Evolutionary conservation across 2,888 invertebrate species (phyloP), one percentile per base, ranked within the genome.

Genomic region (Linnaemya tessellans): DNA sequence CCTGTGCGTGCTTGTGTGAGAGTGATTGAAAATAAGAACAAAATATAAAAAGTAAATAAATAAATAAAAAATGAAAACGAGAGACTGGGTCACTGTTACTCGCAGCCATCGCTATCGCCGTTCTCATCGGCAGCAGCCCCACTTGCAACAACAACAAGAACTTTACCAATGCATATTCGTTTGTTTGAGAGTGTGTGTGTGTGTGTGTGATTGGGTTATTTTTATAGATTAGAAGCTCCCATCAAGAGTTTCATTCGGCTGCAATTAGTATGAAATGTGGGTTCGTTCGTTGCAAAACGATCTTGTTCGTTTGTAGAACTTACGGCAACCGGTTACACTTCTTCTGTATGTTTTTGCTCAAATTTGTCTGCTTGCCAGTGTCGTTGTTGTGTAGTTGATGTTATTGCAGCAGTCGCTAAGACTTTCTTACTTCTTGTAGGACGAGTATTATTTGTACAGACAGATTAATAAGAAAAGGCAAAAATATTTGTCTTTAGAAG

Each of bases 21-120:
- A 79, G 65, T 70, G 58, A 30, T 65, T 75, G 35, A 75, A 78
- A 58, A 60, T 41, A 49, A 85, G 73, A 82, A 79, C 82, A 75
- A 82, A 80, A 82, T 35, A 60, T 54, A 25, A 25, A 67, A 22
- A 68, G 62, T 30, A 67, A 67, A 49, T 22, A 82, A 67, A 58
- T 30, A 56, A 62, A 49, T 67, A 68, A 60, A 43, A 81, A 85
- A 85, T 73, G 77, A 79, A 82, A 80, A 82, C 70, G 84, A 88
- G 79, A 89, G 90, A 91, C 91, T 91, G 90, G 90, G 90, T 91
- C 90, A 91, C 91, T 91, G 90, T 91, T 91, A 91, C 91, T 87
- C 89, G 88, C 89, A 85, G 86, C 82, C 77, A 80, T 79, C 87
- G 79, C 62, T 74, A 80, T 70, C 74, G 56, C 54, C 30, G 79